Conservation (phyloP, 2,113 vertebrate species). For the Hypanus sabinus region DNA sequence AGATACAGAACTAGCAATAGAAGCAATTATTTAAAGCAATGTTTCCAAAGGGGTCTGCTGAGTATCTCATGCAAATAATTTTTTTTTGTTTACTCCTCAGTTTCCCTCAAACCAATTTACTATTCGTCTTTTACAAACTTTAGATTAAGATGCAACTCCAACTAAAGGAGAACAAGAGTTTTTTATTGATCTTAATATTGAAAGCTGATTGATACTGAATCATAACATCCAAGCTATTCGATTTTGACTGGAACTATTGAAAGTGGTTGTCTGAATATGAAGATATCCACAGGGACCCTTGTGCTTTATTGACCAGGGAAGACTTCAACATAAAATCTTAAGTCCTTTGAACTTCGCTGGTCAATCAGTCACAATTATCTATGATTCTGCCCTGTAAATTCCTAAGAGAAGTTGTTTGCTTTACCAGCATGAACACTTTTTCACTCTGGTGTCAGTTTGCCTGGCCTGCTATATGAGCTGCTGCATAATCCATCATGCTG, state of each 20-base stretch:
- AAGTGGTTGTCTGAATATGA: not conserved
- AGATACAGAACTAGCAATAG: not conserved
- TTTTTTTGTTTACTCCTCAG: not conserved
- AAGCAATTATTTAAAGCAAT: not conserved
- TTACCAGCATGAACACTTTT: not conserved
- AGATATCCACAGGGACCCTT: not conserved
- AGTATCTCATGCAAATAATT: not conserved
- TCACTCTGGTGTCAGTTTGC: not conserved
- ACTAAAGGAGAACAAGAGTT: not conserved
- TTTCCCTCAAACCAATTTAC: not conserved
- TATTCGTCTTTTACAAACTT: not conserved
- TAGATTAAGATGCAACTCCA: not conserved
- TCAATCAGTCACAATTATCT: not conserved
- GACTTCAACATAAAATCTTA: not conserved
- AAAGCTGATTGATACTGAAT: constrained; percentile 13
- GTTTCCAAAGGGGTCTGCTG: not conserved
- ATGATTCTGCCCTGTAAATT: not conserved
- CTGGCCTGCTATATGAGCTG: not conserved
- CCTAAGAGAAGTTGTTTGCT: too few relatives aligned
- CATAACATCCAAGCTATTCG: not conserved
- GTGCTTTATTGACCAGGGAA: not conserved
- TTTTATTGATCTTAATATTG: not conserved
- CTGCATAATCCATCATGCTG: not conserved
- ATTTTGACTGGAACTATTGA: not conserved
- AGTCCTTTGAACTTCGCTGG: not conserved